These are phyloP conservation scores for Onychorhynchus coronatus DNA, from an alignment of 2,113 vertebrate species.

Conservation along the genomic window DNA sequence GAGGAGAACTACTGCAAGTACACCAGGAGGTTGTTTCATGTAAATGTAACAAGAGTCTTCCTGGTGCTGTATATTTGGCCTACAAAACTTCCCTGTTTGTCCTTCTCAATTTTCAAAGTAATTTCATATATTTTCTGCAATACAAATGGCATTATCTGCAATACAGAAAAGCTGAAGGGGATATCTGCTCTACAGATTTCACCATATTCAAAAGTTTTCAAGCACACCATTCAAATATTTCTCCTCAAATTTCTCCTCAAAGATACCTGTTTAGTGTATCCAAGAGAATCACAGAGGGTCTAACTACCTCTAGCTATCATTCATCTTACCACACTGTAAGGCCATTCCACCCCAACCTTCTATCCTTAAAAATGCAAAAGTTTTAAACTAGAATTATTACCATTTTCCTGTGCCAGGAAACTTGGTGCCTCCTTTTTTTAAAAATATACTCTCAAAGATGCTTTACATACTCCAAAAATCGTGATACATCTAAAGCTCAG, in stretches of 20 bases:
- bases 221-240: neutral
- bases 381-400: neutral
- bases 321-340: neutral
- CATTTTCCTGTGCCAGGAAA: neutral
- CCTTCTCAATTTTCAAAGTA: neutral
- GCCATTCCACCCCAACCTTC: neutral
- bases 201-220: neutral
- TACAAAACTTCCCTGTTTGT: neutral
- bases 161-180: neutral
- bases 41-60: neutral
- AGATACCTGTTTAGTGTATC: neutral
- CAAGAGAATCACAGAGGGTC: neutral
- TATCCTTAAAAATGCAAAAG: neutral
- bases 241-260: neutral
- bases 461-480: neutral
- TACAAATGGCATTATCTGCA: neutral
- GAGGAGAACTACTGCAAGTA: neutral
- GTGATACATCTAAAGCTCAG: neutral
- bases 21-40: neutral
- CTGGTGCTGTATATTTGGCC: neutral
- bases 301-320: neutral
- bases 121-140: neutral
- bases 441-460: neutral
- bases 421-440: neutral
- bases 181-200: neutral